Evolutionary conservation across 2,797 vertebrate genomes (phyloP).

Genomic region (Sebastes cheni): DNA sequence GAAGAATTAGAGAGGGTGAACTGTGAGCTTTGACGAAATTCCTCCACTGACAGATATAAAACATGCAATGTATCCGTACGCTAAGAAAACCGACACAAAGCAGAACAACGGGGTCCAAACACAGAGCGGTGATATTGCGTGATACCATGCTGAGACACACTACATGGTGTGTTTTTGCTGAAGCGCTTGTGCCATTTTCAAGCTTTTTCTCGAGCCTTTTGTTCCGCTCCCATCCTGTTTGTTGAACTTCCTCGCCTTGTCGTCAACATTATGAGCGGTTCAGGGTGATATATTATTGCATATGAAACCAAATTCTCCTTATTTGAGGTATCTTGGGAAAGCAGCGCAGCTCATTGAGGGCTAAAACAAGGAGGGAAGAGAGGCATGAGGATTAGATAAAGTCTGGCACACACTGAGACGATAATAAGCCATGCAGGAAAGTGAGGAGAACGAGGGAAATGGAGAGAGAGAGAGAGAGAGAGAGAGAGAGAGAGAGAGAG

Average conservation of each 20-base stretch:
- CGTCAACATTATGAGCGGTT: not conserved
- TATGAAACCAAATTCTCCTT: constrained; percentile 25
- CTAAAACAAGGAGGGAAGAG: constrained; percentile 64
- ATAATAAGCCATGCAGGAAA: constrained; percentile 71
- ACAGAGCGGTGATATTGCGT: not conserved
- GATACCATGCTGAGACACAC: not conserved
- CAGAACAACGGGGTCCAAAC: not conserved
- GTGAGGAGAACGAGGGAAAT: constrained; percentile 29
- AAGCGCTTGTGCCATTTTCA: constrained; percentile 11
- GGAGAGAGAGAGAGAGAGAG: not conserved
- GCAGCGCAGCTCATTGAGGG: constrained; percentile 45
- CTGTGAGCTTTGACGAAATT: not conserved
- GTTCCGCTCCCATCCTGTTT: not conserved
- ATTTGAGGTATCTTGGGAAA: constrained; percentile 51
- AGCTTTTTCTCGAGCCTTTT: constrained; percentile 22
- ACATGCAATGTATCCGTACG: not conserved
- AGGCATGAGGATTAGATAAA: constrained; percentile 68
- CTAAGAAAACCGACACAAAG: not conserved
- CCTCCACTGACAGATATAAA: not conserved
- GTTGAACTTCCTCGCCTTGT: constrained; percentile 14
- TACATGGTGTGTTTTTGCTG: not conserved
- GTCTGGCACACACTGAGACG: constrained; percentile 69
- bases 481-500: constrained; percentile 2
- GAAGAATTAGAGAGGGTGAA: not conserved
- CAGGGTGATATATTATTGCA: constrained; percentile 30